Percentiles rank a stretch among this genome's conserved stretches.
Conservation (phyloP, 2,888 invertebrate species). For the Pyrgus malvae region DNA sequence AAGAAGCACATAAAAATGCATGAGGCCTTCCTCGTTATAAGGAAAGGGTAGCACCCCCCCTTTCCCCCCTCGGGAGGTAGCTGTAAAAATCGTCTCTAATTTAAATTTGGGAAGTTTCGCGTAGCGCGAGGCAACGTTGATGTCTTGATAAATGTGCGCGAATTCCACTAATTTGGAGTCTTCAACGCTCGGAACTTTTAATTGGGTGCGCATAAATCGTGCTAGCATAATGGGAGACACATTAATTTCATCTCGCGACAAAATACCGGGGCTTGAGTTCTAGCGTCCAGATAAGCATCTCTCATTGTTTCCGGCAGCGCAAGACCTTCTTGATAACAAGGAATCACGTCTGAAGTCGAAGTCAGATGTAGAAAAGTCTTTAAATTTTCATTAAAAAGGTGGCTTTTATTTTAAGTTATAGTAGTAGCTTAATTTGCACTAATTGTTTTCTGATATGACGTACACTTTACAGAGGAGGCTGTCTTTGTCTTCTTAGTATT, state of each 20-base stretch:
- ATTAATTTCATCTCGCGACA: slow-evolving; percentile 74
- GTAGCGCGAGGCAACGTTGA: slow-evolving; percentile 75
- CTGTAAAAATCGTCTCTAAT: slow-evolving; percentile 83
- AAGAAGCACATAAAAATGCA: slow-evolving; percentile 84
- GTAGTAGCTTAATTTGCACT: too few relatives aligned
- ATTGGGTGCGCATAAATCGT: slow-evolving; percentile 78
- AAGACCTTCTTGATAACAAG: slow-evolving; percentile 37
- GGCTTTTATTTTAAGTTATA: too few relatives aligned
- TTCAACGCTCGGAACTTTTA: slow-evolving; percentile 76
- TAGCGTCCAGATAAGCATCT: slow-evolving; percentile 73
- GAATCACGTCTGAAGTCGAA: slow-evolving; percentile 30
- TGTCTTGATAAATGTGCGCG: slow-evolving; percentile 80
- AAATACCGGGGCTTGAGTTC: slow-evolving; percentile 60
- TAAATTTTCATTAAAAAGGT: slow-evolving; percentile 9
- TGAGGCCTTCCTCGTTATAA: slow-evolving; percentile 83
- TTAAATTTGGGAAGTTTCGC: slow-evolving; percentile 82
- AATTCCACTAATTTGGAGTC: slow-evolving; percentile 79
- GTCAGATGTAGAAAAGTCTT: slow-evolving; percentile 25
- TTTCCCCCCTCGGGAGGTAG: slow-evolving; percentile 69
- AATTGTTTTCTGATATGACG: too few relatives aligned
- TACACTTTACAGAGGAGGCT: too few relatives aligned
- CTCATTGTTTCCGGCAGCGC: slow-evolving; percentile 65
- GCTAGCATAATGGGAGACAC: slow-evolving; percentile 64
- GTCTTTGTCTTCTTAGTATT: too few relatives aligned
- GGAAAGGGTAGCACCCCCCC: slow-evolving; percentile 79